Base-by-base conservation (phyloP, 2,113 vertebrate genomes). In the Hypocryptadius cinnamomeus region DNA sequence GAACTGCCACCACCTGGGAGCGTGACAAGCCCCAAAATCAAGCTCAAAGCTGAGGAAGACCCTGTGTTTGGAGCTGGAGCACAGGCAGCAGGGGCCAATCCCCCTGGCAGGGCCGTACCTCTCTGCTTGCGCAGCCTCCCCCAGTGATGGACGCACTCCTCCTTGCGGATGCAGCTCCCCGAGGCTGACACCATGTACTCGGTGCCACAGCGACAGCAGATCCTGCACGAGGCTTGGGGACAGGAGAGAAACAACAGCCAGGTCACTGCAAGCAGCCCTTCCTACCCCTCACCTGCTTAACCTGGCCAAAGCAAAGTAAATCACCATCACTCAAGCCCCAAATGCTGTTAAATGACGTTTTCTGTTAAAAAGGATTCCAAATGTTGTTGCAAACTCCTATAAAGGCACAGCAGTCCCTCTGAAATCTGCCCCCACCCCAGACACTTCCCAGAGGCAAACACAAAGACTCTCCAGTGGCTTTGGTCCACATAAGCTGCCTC, bases 91-190 rank as follows among this genome's bases (percentile, higher is more conserved):
- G 0, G 6, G 10, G 24, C 25, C 13, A 28, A 59, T 4, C 8
- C 54, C 54, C 37, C n/a, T 0, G 15, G 33, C 53, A 40, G 51
- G 42, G 80, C 18, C 2, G 5, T 86, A 99, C 99, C 99, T 97
- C 98, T 98, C 90, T 98, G 98, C 90, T 98, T 98, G 66, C 99
- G 98, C 28, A 99, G 95, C 61, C 98, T 97, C 3, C 99, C 99
- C 99, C 99, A 99, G 97, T 99, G 99, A 70, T 98, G 98, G 50
- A 89, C 96, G 15, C 99, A 99, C 64, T 99, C 99, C 95, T 99
- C 99, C 22, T 96, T 98, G 3, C 99, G 98, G 31, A 99, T 90
- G 24, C 98, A 99, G 97, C 33, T 99, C 56, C 99, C 99, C 0
- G 98, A 98, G 25, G 96, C 60, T 2, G 98, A 98, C 69, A 99